Evolutionary conservation across 1,140 invertebrate genomes (phyloP).

Genomic region (Temnothorax longispinosus): DNA sequence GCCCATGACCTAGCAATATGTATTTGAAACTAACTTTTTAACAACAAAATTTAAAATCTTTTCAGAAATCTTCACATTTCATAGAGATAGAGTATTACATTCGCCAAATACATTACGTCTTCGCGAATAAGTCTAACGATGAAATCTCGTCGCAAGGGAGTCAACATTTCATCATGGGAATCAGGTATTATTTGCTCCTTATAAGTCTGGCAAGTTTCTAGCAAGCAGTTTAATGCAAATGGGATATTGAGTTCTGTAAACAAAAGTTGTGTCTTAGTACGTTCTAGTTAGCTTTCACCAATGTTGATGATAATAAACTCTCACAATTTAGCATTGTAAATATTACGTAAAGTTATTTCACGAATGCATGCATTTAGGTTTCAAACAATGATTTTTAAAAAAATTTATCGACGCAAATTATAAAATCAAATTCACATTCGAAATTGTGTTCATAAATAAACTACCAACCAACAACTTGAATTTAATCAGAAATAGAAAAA

Average conservation of each 20-base stretch:
- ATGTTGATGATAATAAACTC: constrained; percentile 22
- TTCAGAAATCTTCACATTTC: background rate
- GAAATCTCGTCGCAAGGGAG: constrained; percentile 6
- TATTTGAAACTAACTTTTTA: background rate
- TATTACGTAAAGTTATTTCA: background rate
- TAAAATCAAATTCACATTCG: background rate
- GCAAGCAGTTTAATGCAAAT: constrained; percentile 34
- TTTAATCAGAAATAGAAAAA: background rate
- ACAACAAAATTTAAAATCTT: constrained; percentile 7
- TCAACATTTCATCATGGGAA: constrained; percentile 15
- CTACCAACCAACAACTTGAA: background rate
- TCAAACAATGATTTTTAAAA: background rate
- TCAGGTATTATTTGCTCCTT: constrained; percentile 43
- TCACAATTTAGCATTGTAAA: constrained; percentile 8
- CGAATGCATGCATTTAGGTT: background rate
- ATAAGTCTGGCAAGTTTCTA: constrained; percentile 42
- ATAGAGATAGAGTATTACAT: background rate
- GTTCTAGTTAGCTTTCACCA: constrained; percentile 12
- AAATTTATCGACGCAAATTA: background rate
- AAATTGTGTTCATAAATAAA: constrained; percentile 14
- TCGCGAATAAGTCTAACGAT: background rate
- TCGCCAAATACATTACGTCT: background rate
- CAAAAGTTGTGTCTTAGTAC: constrained; percentile 25
- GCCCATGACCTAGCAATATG: background rate
- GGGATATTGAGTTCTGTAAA: constrained; percentile 37